Evolutionary conservation across 2,797 vertebrate genomes (phyloP).

Genomic region (Falco rusticolus): DNA sequence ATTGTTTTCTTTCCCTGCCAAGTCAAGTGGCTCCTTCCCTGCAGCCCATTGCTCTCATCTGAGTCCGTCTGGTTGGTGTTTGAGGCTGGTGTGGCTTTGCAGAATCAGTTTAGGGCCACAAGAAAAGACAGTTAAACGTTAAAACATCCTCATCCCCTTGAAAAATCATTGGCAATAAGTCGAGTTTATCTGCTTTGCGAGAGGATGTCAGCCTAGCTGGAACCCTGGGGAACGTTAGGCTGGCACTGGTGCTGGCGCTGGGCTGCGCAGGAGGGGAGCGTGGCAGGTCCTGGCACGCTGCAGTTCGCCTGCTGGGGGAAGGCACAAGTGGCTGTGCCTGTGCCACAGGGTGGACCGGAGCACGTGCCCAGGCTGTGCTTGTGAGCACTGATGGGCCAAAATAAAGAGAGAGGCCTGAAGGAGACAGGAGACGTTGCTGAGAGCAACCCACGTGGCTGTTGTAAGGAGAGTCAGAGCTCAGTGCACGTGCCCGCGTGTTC

Average conservation of each 20-base stretch:
- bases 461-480: neutral
- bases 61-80: neutral
- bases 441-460: neutral
- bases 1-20: constrained; percentile 56
- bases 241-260: neutral
- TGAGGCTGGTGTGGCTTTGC: constrained; percentile 7
- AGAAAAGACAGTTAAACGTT: neutral
- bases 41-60: neutral
- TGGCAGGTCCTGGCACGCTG: neutral
- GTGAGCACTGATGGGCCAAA: neutral
- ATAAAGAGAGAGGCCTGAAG: neutral
- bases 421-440: neutral
- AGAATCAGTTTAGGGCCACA: neutral
- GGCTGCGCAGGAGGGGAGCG: neutral
- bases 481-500: accelerated
- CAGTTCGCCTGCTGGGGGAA: accelerated
- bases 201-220: neutral
- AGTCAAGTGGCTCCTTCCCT: constrained; percentile 40
- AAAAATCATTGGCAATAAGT: neutral
- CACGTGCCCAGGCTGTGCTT: accelerated
- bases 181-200: neutral
- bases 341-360: neutral
- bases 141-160: neutral
- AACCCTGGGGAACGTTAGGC: accelerated
- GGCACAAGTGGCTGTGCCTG: neutral